Evolutionary conservation across 1,140 invertebrate genomes (phyloP), one percentile per base, ranked within the genome.

Genomic region (Formica exsecta): DNA sequence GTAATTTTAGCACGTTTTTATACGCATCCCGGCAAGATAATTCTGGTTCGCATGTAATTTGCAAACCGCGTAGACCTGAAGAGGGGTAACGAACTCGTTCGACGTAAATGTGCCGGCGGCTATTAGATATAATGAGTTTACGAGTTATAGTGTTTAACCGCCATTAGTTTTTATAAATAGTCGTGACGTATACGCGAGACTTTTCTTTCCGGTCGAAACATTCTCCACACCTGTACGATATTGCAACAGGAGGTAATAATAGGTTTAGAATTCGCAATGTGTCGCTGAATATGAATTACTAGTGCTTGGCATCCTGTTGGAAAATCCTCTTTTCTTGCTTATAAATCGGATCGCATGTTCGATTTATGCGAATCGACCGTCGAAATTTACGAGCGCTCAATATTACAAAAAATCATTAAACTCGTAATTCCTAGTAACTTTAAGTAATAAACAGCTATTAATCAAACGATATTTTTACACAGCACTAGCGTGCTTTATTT

Each of bases 161-260:
- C 75, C 73, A 74, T 68, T 44, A 62, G 76, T 83, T 75, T 86
- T 84, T 87, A 75, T 64, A 66, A 87, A 51, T 64, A 59, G 62
- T 22, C 36, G 36, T 68, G 64, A 74, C 70, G 86, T 74, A 54
- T 65, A 44, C 48, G n/a, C 36, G 36, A 54, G 41, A 83, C 59
- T 57, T 87, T 86, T 86, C 73, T 64, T 66, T 36, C 54, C 59
- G 48, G n/a, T 64, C 22, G 48, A 65, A 81, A 81, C 70, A 3
- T 85, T 83, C 76, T 76, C 77, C 57, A 61, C 54, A 79, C 85
- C 48, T 71, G 75, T 86, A 36, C 48, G 64, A 70, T 85, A 62
- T 83, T 87, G 76, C 86, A 79, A 90, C 54, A 87, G 88, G 54
- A 57, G 38, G 25, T 87, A 90, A 90, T 90, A 77, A 71, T 75